phyloP scores from a whole-genome alignment of 2,888 invertebrate genomes.

The Oscheius sp. region DNA sequence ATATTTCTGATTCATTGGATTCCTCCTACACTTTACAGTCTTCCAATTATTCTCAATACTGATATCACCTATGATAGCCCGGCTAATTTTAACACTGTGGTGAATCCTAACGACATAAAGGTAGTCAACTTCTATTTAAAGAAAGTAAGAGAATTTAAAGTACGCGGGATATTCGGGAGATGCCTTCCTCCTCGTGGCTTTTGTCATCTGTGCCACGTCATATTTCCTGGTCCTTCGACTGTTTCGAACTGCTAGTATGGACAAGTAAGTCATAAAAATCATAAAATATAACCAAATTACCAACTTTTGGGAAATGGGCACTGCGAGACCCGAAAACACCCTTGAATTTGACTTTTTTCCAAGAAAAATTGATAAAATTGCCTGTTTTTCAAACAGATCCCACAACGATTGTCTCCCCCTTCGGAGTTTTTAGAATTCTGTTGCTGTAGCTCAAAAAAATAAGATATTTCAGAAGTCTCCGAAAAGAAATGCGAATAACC shows the following conservation, averaged over 20 bases:
- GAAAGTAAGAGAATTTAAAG: neutral
- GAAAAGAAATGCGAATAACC: slow-evolving; percentile 13
- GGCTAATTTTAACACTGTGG: neutral
- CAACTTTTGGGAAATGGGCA: neutral
- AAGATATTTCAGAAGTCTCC: slow-evolving; percentile 2
- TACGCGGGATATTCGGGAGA: slow-evolving; percentile 5
- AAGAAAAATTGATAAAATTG: too few species aligned
- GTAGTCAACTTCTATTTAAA: neutral
- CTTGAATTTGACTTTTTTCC: too few species aligned
- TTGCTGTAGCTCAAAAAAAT: neutral
- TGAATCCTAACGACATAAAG: neutral
- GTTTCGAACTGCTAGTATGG: slow-evolving; percentile 12
- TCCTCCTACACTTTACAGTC: slow-evolving; percentile 10
- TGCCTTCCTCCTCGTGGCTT: slow-evolving; percentile 8
- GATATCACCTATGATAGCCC: slow-evolving; percentile 16
- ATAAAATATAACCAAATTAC: neutral
- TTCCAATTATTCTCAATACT: slow-evolving; percentile 20
- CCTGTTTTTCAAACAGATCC: too few species aligned
- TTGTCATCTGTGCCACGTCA: neutral
- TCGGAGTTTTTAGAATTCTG: too few species aligned
- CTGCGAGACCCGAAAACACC: too few species aligned
- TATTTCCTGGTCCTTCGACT: slow-evolving; percentile 9
- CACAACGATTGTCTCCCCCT: too few species aligned
- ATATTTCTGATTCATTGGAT: slow-evolving; percentile 19
- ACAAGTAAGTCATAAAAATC: neutral